Evolutionary conservation across 92 coral and sea anemone species (phyloP), one percentile per base, ranked within the genome.

Genomic region (Pocillopora meandrina): DNA sequence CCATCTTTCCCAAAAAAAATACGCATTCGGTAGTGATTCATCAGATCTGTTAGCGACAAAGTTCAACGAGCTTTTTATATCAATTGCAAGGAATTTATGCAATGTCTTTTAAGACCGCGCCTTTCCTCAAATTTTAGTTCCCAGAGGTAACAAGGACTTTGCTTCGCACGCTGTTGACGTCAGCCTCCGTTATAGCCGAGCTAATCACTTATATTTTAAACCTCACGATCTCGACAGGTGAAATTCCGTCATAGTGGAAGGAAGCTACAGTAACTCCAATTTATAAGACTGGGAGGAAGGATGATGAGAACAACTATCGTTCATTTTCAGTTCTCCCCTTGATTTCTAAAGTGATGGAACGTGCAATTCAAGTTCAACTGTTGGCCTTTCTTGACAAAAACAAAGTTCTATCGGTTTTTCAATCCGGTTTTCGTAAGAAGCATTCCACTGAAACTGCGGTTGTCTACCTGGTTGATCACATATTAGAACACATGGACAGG

Each of bases 361-460:
- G 89, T 21, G 88, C 85, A 6, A 36, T 84, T 59, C 88, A 89
- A 84, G 79, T 78, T 21, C 85, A 84, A 67, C 85, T 89, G 16
- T 49, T 84, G 63, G 5, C 67, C 19, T 89, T 89, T 77, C 72
- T 89, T 64, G 71, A 17, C 4, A 86, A 84, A 26, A 26, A 26
- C 31, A 12, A 74, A 5, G 74, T 78, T 23, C 82, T 89, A 6
- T 89, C 88, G 0, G 73, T 59, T 15, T 57, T 67, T 57, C 89
- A 89, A 67, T 91, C 89, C 18, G 90, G 91, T 47, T 88, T 91
- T 52, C 59, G 89, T 49, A 91, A 87, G 80, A 75, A 57, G 21
- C 94, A 91, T 52, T 91, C 94, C n/a, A 88, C 87, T 35, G 84
- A 91, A 71, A 89, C 92, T 49, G 70, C 92, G 21, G 78, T 79